Base-by-base conservation (phyloP, 2,797 vertebrate genomes). In the Macrochelys suwanniensis region DNA sequence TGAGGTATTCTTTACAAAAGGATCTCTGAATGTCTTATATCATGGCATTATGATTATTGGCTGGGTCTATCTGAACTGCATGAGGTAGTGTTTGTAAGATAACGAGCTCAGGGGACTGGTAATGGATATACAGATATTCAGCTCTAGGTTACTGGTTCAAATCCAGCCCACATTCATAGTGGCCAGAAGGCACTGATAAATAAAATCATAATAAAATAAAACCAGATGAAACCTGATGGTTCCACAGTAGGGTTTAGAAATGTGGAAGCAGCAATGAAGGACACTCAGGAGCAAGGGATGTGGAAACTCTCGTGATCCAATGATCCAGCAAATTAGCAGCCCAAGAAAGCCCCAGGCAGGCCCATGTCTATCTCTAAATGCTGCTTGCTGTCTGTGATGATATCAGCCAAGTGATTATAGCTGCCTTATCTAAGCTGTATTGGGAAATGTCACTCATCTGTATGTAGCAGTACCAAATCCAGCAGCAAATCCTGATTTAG, bases 381-480 rank as follows among this genome's bases (percentile, higher is more conserved):
- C 6, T 45, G 47, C 86, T 77, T 84, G 21, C 74, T 77, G 47
- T 31, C 26, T 76, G 13, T 47, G 12, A 45, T 76, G 25, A 13
- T 25, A 25, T 76, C 71, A 17, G 26, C 25, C 28, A 77, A 7
- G 26, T 77, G 45, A 77, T 47, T 77, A 10, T 42, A 42, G 21
- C 21, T 71, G 68, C 37, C n/a, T 42, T 71, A 68, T 37, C 17
- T 68, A 4, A n/a, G n/a, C 4, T 28, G 1, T 4, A 21, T 11
- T 26, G 23, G 47, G 26, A 77, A 21, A 0, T 3, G 17, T 50
- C 71, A 77, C 19, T 9, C 17, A 4, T 0, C 51, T 9, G 51
- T 0, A 0, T 54, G 17, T 6, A 13, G 53, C 0, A 0, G 53
- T 51, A 84, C 25, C 19, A 88, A 23, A 2, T 3, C 2, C 2